phyloP scores from a whole-genome alignment of 2,888 invertebrate species.

The Hemaris fuciformis region DNA sequence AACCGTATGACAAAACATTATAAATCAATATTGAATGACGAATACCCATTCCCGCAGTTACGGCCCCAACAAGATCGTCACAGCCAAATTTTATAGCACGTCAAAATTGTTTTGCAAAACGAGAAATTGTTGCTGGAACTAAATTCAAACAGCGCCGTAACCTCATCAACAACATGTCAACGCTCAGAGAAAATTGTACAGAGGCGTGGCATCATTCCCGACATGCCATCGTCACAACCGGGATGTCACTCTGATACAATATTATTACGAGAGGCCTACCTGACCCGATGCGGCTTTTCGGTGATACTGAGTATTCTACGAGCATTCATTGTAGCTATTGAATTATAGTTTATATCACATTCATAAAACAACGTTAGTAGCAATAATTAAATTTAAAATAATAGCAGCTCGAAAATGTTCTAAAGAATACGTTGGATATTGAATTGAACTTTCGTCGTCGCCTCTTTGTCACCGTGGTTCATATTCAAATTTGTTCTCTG shows the following conservation, averaged over 20 bases:
- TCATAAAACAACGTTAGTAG: not conserved
- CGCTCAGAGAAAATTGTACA: constrained; percentile 40
- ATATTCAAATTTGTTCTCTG: not conserved
- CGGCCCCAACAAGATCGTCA: not conserved
- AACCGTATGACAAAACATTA: not conserved
- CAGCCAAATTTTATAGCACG: not conserved
- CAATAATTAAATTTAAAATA: not conserved
- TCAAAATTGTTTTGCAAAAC: constrained; percentile 9
- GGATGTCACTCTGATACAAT: constrained; percentile 42
- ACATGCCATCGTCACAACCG: constrained; percentile 19
- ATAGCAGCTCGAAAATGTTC: not conserved
- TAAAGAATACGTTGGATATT: not conserved
- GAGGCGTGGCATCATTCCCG: constrained; percentile 29
- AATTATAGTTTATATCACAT: too few species aligned
- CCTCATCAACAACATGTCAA: constrained; percentile 35
- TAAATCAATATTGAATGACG: not conserved
- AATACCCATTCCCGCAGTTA: not conserved
- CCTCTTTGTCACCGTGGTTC: not conserved
- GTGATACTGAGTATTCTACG: not conserved
- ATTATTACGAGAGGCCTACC: constrained; percentile 36
- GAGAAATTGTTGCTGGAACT: constrained; percentile 27
- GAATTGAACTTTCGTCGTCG: not conserved
- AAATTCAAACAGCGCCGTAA: constrained; percentile 28
- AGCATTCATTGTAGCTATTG: too few species aligned
- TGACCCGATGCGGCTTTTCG: constrained; percentile 20